Percentiles rank a stretch among this genome's conserved stretches.
Conservation (phyloP, 2,113 vertebrate genomes). For the Pholis gunnellus region DNA sequence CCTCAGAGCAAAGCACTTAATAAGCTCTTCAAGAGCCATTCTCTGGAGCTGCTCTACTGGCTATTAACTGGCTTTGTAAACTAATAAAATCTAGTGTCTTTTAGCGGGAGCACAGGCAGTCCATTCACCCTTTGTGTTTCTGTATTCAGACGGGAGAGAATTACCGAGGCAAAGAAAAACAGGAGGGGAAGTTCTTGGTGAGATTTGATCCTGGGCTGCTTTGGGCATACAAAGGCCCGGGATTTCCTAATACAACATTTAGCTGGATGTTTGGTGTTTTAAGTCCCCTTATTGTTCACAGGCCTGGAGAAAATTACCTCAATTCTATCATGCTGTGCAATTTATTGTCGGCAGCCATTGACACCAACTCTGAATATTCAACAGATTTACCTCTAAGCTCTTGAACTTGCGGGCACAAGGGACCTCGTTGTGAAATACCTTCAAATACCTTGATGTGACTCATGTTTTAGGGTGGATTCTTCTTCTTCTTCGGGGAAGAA, state of each 20-base stretch:
- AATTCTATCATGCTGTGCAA: constrained; percentile 15
- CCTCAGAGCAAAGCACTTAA: constrained; percentile 15
- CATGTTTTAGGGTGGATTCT: constrained; percentile 43
- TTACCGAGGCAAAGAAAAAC: constrained; percentile 29
- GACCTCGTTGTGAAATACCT: no score
- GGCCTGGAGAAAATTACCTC: constrained; percentile 20
- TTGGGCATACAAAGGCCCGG: constrained; percentile 38
- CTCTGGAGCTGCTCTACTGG: constrained; percentile 25
- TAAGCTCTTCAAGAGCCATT: constrained; percentile 12
- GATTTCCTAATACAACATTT: constrained; percentile 37
- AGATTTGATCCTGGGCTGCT: constrained; percentile 31
- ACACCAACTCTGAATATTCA: constrained; percentile 20
- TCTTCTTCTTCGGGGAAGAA: constrained; percentile 28
- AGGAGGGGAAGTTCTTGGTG: constrained; percentile 36
- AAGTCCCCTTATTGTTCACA: constrained; percentile 35
- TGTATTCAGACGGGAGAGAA: constrained; percentile 42
- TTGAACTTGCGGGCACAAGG: constrained; percentile 28
- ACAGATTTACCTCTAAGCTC: constrained; percentile 37
- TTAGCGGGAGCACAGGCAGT: constrained; percentile 13
- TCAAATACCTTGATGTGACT: constrained; percentile 45
- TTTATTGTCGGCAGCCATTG: constrained; percentile 6
- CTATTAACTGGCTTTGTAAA: constrained; percentile 53
- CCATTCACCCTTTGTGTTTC: constrained; percentile 59
- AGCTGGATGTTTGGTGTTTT: constrained; percentile 28
- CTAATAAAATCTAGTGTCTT: constrained; percentile 52